Evolutionary conservation across 2,888 invertebrate species (phyloP).

Genomic region (Campaea margaritaria): DNA sequence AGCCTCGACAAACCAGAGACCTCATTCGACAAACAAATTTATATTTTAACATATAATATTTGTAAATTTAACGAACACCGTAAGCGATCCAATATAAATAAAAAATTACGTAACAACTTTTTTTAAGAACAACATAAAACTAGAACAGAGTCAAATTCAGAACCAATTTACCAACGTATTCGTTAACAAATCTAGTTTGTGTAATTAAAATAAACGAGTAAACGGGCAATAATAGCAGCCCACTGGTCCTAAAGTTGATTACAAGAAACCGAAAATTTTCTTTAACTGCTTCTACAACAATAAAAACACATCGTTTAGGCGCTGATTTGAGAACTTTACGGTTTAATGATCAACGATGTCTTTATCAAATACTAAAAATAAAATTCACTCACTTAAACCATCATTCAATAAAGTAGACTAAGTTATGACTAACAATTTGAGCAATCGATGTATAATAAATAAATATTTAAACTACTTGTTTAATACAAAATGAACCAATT

Average conservation of each 20-base stretch:
- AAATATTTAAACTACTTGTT: too few species aligned
- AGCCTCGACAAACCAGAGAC: too few species aligned
- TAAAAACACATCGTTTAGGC: constrained; percentile 43
- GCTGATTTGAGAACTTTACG: constrained; percentile 15
- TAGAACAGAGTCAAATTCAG: constrained; percentile 40
- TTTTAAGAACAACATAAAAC: constrained; percentile 30
- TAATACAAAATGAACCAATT: constrained; percentile 8
- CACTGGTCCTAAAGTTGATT: constrained; percentile 45
- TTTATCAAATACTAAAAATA: background rate
- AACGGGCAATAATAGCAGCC: constrained; percentile 55
- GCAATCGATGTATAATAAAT: too few species aligned
- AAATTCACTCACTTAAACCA: too few species aligned
- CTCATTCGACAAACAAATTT: too few species aligned
- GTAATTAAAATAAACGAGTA: constrained; percentile 59
- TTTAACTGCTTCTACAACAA: constrained; percentile 17
- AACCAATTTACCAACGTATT: constrained; percentile 46
- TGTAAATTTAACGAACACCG: too few species aligned
- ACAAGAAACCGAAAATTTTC: constrained; percentile 46
- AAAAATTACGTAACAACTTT: constrained; percentile 1
- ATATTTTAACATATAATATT: too few species aligned
- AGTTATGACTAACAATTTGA: too few species aligned
- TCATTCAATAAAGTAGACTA: too few species aligned
- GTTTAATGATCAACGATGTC: constrained; percentile 5
- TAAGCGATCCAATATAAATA: background rate
- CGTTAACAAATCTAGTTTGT: constrained; percentile 51